A percentile compares a stretch with the other conserved stretches of the same genome.
Evolutionary conservation across 2,113 vertebrate genomes (phyloP).

Genomic region (Gila orcuttii): DNA sequence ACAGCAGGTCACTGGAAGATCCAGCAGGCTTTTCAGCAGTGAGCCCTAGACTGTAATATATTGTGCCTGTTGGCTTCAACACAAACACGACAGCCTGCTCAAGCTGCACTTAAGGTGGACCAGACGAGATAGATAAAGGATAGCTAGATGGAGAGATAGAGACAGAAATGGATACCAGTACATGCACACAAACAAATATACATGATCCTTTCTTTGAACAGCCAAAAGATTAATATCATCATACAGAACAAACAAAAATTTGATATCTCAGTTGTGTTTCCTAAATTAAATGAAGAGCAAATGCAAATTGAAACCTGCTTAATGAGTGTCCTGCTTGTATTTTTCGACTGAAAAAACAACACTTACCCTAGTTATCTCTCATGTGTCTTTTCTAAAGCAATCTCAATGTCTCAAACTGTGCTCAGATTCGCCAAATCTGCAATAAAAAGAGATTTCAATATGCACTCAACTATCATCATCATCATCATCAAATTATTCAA

Average conservation of each 20-base stretch:
- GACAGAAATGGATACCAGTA: constrained; percentile 19
- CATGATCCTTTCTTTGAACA: not conserved
- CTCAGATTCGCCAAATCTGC: not conserved
- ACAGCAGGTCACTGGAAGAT: constrained; percentile 85
- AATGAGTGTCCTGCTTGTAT: not conserved
- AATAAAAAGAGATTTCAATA: not conserved
- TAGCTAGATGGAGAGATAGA: not conserved
- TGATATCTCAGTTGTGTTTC: not conserved
- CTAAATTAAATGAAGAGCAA: not conserved
- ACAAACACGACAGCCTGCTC: constrained; percentile 82
- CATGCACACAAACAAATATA: not conserved
- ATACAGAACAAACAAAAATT: not conserved
- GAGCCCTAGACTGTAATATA: constrained; percentile 85
- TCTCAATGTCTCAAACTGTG: not conserved
- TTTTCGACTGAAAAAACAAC: not conserved
- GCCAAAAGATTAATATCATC: not conserved
- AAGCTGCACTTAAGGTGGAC: constrained; percentile 83
- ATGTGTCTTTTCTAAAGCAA: not conserved
- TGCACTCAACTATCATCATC: not conserved
- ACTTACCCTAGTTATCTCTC: not conserved
- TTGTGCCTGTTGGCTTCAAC: constrained; percentile 87
- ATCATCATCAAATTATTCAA: no score
- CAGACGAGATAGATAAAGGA: constrained; percentile 63
- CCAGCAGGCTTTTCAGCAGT: constrained; percentile 85
- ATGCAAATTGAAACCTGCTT: not conserved